Base-by-base conservation (phyloP, 2,797 vertebrate genomes). In the Synaphobranchus kaupii region DNA sequence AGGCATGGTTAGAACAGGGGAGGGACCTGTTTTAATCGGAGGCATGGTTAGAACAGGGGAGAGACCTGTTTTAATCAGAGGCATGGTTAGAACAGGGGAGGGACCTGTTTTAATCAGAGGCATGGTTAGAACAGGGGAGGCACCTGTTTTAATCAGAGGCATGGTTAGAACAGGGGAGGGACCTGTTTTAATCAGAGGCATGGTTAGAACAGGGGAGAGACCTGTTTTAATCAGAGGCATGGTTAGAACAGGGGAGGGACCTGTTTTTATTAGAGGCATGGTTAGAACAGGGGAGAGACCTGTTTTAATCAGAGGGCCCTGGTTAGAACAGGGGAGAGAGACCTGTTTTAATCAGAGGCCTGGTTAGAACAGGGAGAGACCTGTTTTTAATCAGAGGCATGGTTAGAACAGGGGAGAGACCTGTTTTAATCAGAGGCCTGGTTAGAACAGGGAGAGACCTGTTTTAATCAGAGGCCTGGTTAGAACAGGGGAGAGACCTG, bases 211-310 rank as follows among this genome's bases (percentile, higher is more conserved):
- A 39, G 39, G 39, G 39, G 39, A 39, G 0, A 2, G 39, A 0
- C 39, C 0, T 39, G 39, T 39, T 39, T 39, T 39, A 39, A 39
- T 39, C 3, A 39, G 39, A 39, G 39, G 39, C 0, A 39, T 39
- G 39, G 39, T 39, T 39, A 39, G 39, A 39, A 39, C 39, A 10
- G 52, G 12, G 44, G 87, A 28, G 3, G 83, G 60, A 83, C 83
- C 50, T 78, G 68, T 56, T 56, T 85, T 28, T 58, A 84, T 63
- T 20, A 84, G 68, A 68, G 50, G 58, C 34, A 71, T 73, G 63
- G 60, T 48, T 73, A 66, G 47, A 84, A 20, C 66, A 52, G 82
- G 66, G 82, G 66, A 84, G 83, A 54, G 68, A 39, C 81, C 86
- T 39, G 63, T 52, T 83, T 28, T 34, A 48, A 82, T 68, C 13